These are phyloP conservation scores for Oscheius onirici DNA, from an alignment of 2,888 invertebrate species.

Conservation along the genomic window DNA sequence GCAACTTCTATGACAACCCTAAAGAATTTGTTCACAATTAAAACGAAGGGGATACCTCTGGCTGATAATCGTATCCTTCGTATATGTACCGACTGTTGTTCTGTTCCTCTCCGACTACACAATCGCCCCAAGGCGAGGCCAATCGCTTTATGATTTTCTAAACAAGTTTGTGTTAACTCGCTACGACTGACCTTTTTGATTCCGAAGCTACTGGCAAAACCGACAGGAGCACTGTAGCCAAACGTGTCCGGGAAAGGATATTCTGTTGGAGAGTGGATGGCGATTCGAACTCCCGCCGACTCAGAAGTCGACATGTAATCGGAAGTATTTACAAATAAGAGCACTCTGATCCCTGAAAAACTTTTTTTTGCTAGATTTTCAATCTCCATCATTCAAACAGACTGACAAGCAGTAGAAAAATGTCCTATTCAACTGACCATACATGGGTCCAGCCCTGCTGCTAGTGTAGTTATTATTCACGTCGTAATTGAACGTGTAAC, in stretches of 20 bases:
- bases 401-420: no score
- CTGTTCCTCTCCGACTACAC: slow-evolving; percentile 42
- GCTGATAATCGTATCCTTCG: slow-evolving; percentile 55
- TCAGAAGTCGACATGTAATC: slow-evolving; percentile 64
- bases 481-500: slow-evolving; percentile 61
- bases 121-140: slow-evolving; percentile 55
- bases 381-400: not conserved
- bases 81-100: slow-evolving; percentile 44
- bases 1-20: slow-evolving; percentile 61
- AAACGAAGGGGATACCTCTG: slow-evolving; percentile 37
- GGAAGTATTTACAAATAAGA: slow-evolving; percentile 59
- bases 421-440: slow-evolving; percentile 36
- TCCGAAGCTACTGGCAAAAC: slow-evolving; percentile 58
- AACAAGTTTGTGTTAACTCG: no score
- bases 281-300: slow-evolving; percentile 55
- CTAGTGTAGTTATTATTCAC: slow-evolving; percentile 56
- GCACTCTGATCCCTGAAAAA: slow-evolving; percentile 47
- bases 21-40: not conserved
- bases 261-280: slow-evolving; percentile 58
- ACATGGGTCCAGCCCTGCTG: slow-evolving; percentile 63
- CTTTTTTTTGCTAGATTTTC: not conserved
- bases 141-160: slow-evolving; percentile 57
- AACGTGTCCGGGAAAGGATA: slow-evolving; percentile 62
- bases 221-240: slow-evolving; percentile 60
- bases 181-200: slow-evolving; percentile 49